phyloP scores from a whole-genome alignment of 2,888 invertebrate genomes.

The Parthenolecanium corni region DNA sequence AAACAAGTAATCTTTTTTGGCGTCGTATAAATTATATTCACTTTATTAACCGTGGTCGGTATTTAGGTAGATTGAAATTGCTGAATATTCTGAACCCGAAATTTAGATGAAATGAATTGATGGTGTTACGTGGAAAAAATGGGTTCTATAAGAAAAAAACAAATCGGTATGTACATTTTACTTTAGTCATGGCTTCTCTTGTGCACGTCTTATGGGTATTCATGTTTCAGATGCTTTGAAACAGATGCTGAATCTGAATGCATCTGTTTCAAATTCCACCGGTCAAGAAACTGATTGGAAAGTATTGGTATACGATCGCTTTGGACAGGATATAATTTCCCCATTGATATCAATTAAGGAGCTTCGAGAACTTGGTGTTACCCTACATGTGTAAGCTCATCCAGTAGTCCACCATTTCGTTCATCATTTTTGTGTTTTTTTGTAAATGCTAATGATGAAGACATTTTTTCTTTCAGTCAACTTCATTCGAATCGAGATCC shows the following conservation, averaged over 20 bases:
- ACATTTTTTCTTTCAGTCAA: constrained; percentile 47
- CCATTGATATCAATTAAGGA: constrained; percentile 93
- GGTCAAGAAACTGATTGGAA: constrained; percentile 90
- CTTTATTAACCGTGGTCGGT: too few species aligned
- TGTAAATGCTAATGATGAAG: neutral
- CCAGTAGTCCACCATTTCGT: constrained; percentile 14
- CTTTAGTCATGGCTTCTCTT: too few species aligned
- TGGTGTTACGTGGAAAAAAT: too few species aligned
- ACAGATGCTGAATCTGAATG: constrained; percentile 91
- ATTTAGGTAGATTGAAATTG: too few species aligned
- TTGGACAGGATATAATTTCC: constrained; percentile 96
- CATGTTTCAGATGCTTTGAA: constrained; percentile 69
- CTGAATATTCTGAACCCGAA: too few species aligned
- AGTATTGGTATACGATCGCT: constrained; percentile 86
- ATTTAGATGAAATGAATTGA: too few species aligned
- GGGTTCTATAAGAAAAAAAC: too few species aligned
- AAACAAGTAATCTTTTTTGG: too few species aligned
- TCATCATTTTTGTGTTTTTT: neutral
- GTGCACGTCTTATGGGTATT: too few species aligned
- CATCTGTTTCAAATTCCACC: constrained; percentile 59
- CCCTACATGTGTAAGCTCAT: constrained; percentile 80
- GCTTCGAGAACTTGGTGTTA: constrained; percentile 88
- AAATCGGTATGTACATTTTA: too few species aligned
- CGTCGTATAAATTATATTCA: too few species aligned
- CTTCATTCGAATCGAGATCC: constrained; percentile 76